A percentile compares a stretch with the other conserved stretches of the same genome.
phyloP scores from a whole-genome alignment of 2,113 vertebrate species.

The Gobius niger region DNA sequence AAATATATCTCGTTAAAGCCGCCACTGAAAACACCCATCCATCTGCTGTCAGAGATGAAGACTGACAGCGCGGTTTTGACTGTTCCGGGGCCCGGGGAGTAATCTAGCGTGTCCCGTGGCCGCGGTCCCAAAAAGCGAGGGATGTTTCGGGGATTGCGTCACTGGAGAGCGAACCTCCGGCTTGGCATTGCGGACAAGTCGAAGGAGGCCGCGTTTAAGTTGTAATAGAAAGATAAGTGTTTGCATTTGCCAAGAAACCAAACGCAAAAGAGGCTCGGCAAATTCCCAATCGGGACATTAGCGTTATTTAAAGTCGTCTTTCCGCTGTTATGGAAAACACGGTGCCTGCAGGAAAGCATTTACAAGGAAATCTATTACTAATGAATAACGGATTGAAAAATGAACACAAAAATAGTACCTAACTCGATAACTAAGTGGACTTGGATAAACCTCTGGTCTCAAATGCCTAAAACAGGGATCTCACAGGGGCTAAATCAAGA shows the following conservation, averaged over 20 bases:
- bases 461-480: too few relatives aligned
- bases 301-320: too few relatives aligned
- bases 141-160: background rate
- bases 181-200: background rate
- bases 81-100: background rate
- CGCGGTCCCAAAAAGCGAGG: background rate
- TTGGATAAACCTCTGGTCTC: too few relatives aligned
- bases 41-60: background rate
- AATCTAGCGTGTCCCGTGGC: background rate
- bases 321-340: background rate
- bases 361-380: background rate
- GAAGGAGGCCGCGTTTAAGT: background rate
- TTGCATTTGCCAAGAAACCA: background rate
- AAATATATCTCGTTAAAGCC: background rate
- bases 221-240: background rate
- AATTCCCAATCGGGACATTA: too few relatives aligned
- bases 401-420: background rate
- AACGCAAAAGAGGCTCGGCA: too few relatives aligned
- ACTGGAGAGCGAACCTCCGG: background rate
- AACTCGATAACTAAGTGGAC: too few relatives aligned
- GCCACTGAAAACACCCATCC: background rate
- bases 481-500: too few relatives aligned
- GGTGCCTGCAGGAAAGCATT: background rate
- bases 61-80: background rate
- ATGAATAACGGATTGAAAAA: background rate